Percentiles rank a stretch among this genome's conserved stretches.
Evolutionary conservation across 1,140 invertebrate genomes (phyloP).

Genomic region (Caenorhabditis tropicalis): DNA sequence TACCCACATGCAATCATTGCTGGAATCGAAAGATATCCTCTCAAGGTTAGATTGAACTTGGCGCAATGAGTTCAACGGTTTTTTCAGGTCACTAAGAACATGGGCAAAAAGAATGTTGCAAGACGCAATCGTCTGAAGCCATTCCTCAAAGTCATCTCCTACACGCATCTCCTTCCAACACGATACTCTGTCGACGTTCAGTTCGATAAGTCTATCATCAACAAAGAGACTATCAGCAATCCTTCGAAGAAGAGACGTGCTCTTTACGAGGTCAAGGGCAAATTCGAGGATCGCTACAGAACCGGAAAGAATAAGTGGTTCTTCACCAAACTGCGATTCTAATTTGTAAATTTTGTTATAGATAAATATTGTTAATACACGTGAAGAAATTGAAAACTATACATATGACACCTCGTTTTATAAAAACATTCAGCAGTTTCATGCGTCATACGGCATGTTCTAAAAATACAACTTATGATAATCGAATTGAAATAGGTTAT

Average conservation of each 20-base stretch:
- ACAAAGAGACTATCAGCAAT: slow-evolving; percentile 90
- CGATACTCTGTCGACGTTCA: slow-evolving; percentile 86
- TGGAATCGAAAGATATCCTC: slow-evolving; percentile 96
- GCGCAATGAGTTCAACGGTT: not conserved
- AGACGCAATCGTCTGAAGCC: slow-evolving; percentile 96
- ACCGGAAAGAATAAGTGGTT: slow-evolving; percentile 98
- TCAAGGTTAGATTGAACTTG: slow-evolving; percentile 74
- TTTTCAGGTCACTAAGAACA: slow-evolving; percentile 85
- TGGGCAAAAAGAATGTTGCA: slow-evolving; percentile 95
- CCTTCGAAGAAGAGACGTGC: slow-evolving; percentile 93
- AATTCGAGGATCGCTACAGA: slow-evolving; percentile 94
- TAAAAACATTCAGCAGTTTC: no score
- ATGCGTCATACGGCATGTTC: no score
- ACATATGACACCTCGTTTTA: no score
- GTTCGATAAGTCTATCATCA: slow-evolving; percentile 83
- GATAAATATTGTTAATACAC: slow-evolving; percentile 35
- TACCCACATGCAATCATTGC: slow-evolving; percentile 96
- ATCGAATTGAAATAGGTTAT: no score
- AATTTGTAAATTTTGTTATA: slow-evolving; percentile 74
- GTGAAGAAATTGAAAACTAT: no score
- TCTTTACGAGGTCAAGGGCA: slow-evolving; percentile 87
- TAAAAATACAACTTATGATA: no score
- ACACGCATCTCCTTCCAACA: slow-evolving; percentile 99
- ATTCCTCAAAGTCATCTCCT: slow-evolving; percentile 93
- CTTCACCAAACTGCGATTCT: slow-evolving; percentile 97